Conservation (phyloP, 2,113 vertebrate genomes). For the Panurus biarmicus region DNA sequence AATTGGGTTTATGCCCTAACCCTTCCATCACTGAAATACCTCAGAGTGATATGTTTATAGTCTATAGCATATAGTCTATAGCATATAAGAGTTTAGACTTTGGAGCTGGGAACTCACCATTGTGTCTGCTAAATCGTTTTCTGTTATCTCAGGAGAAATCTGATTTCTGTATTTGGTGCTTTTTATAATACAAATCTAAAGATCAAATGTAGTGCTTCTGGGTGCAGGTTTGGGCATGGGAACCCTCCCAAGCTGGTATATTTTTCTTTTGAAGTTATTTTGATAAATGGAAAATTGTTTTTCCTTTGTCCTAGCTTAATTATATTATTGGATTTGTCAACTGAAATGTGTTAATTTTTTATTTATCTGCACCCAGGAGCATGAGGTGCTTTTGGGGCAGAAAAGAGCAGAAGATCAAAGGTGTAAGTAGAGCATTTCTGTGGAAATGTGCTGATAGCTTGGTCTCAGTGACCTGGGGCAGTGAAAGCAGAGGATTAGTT, state of each 20-base stretch:
- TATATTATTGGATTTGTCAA: constrained; percentile 5
- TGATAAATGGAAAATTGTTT: neutral
- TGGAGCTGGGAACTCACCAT: neutral
- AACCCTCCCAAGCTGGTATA: neutral
- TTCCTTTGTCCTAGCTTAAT: constrained; percentile 4
- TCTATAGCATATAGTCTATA: neutral
- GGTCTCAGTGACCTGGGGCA: neutral
- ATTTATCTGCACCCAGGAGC: neutral
- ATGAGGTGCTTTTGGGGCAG: neutral
- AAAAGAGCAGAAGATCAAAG: constrained; percentile 10
- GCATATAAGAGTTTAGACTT: neutral
- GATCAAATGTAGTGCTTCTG: neutral
- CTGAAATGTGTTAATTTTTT: neutral
- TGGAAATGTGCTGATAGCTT: neutral
- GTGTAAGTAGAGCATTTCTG: neutral
- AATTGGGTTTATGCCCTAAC: neutral
- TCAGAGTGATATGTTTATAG: neutral
- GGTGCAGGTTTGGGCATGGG: neutral
- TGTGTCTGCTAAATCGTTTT: neutral
- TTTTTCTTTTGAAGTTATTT: neutral
- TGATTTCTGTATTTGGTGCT: neutral
- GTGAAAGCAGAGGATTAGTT: constrained; percentile 12
- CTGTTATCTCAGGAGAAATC: neutral
- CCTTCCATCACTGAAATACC: neutral
- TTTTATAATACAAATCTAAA: neutral